phyloP scores from a whole-genome alignment of 92 coral and sea anemone genomes.

The Blastomussa wellsi region DNA sequence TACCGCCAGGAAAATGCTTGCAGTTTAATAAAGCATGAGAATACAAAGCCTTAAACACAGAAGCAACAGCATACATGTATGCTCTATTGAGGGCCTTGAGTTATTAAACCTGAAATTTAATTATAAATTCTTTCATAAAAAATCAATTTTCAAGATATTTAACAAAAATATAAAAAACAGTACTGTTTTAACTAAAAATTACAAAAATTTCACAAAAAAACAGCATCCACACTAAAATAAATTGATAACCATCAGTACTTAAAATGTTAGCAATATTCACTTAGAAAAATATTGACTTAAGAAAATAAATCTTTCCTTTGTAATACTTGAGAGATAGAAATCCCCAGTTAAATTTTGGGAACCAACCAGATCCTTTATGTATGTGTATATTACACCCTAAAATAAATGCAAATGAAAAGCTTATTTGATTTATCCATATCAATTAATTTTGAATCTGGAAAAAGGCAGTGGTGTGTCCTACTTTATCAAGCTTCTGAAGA shows the following conservation, averaged over 20 bases:
- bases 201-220: neutral
- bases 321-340: neutral
- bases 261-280: neutral
- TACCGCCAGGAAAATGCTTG: neutral
- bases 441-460: neutral
- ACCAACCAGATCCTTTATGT: neutral
- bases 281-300: slow-evolving; percentile 6
- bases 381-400: neutral
- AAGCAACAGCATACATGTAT: neutral
- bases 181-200: neutral
- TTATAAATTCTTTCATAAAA: neutral
- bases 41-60: slow-evolving; percentile 3
- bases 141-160: neutral
- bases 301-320: neutral
- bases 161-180: too few species aligned
- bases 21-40: neutral
- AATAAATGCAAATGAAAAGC: neutral
- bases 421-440: neutral
- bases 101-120: neutral
- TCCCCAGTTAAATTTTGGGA: neutral
- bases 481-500: neutral
- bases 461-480: neutral
- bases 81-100: neutral
- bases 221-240: neutral
- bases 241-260: neutral